A percentile compares a stretch with the other conserved stretches of the same genome.
Conservation (phyloP, 2,888 invertebrate species). For the Eristalinus aeneus region DNA sequence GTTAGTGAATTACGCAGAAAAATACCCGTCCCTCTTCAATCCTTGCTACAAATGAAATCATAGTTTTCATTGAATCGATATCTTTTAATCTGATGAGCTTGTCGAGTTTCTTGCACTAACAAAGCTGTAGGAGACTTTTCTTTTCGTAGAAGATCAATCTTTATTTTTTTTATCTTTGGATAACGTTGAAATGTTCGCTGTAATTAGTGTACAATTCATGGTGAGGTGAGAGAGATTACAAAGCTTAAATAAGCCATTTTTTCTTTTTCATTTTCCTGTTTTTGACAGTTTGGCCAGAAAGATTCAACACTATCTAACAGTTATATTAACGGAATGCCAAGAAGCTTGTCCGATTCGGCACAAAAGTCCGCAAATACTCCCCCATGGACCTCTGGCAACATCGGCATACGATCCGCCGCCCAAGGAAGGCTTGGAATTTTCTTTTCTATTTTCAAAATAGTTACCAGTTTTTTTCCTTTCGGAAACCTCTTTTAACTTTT, state of each 20-base stretch:
- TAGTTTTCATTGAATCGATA: background rate
- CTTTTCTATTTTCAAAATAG: too few species aligned
- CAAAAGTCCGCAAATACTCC: too few species aligned
- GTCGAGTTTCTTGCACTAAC: conserved; percentile 10
- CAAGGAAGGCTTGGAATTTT: too few species aligned
- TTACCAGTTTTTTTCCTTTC: too few species aligned
- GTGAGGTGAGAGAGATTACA: background rate
- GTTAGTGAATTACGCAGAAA: background rate
- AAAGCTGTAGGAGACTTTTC: background rate
- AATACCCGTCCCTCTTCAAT: background rate
- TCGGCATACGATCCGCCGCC: too few species aligned
- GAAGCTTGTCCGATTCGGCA: too few species aligned
- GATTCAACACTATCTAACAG: too few species aligned
- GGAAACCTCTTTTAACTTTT: too few species aligned
- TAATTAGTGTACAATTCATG: background rate
- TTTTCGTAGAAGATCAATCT: background rate
- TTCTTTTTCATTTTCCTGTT: too few species aligned
- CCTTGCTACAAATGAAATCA: background rate
- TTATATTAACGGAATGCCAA: too few species aligned
- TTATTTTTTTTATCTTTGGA: background rate
- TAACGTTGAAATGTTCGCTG: background rate
- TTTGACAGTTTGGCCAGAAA: too few species aligned
- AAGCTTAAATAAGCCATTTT: background rate
- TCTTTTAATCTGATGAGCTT: background rate
- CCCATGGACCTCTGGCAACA: too few species aligned